These are phyloP conservation scores for Drosophila pullipes DNA, from an alignment of 2,888 invertebrate genomes.

Conservation along the genomic window DNA sequence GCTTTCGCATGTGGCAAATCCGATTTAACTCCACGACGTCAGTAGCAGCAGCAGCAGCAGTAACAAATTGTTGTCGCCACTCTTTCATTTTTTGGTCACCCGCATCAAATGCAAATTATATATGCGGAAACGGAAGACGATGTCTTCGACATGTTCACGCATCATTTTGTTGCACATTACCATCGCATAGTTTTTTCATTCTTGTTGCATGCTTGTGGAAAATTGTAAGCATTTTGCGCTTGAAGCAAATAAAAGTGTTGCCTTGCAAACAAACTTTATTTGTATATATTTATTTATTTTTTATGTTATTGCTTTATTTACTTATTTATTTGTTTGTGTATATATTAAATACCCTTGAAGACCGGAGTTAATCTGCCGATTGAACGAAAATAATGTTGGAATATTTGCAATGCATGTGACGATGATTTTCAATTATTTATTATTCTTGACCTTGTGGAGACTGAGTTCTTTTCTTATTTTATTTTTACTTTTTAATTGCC, in stretches of 20 bases:
- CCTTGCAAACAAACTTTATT: background rate
- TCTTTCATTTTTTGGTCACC: conserved; percentile 4
- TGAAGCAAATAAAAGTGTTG: background rate
- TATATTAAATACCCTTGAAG: background rate
- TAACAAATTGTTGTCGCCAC: background rate
- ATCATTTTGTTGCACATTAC: conserved; percentile 16
- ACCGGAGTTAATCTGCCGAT: no score
- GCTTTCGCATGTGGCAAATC: background rate
- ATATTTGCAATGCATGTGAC: background rate
- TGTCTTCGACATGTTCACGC: background rate
- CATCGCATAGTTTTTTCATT: background rate
- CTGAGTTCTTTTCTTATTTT: background rate
- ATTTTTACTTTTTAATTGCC: background rate
- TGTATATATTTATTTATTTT: background rate
- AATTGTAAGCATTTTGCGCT: background rate
- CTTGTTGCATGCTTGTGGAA: background rate
- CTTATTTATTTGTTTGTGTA: background rate
- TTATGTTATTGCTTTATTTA: background rate
- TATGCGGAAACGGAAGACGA: background rate
- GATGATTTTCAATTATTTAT: background rate
- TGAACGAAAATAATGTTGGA: no score
- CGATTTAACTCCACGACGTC: background rate
- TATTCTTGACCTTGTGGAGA: background rate
- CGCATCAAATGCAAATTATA: conserved; percentile 30
- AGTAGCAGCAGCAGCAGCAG: no score